phyloP scores from a whole-genome alignment of 2,888 invertebrate genomes.

The Acrobasis suavella region DNA sequence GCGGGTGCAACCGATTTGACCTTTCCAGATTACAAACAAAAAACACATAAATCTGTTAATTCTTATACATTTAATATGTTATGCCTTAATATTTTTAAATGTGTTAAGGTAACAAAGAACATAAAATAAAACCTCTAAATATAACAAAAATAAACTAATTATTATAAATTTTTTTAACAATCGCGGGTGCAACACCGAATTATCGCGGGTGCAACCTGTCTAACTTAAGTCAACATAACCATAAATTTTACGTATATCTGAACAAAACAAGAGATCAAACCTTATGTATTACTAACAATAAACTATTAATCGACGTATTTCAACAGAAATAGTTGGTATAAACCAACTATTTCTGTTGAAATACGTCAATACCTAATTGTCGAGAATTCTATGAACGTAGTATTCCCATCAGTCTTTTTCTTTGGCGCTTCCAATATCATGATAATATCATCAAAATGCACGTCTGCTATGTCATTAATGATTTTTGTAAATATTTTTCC shows the following conservation, averaged over 20 bases:
- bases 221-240: constrained; percentile 31
- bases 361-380: too few relatives aligned
- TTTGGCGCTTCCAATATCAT: constrained; percentile 36
- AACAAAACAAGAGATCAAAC: too few relatives aligned
- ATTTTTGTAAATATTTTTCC: constrained; percentile 32
- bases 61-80: constrained; percentile 22
- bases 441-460: constrained; percentile 36
- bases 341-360: too few relatives aligned
- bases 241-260: constrained; percentile 5
- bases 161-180: constrained; percentile 24
- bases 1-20: too few relatives aligned
- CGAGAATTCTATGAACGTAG: too few relatives aligned
- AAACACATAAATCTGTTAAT: constrained; percentile 29
- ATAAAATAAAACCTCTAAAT: too few relatives aligned
- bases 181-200: constrained; percentile 27
- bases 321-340: too few relatives aligned
- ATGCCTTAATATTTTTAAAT: constrained; percentile 23
- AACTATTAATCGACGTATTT: too few relatives aligned
- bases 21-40: constrained; percentile 28
- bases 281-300: too few relatives aligned
- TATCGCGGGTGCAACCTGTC: constrained; percentile 27
- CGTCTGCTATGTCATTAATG: constrained; percentile 35
- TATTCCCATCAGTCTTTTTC: constrained; percentile 33
- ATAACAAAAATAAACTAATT: constrained; percentile 23
- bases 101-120: constrained; percentile 20